Evolutionary conservation across 92 coral and sea anemone species (phyloP).

Genomic region (Galaxea fascicularis): DNA sequence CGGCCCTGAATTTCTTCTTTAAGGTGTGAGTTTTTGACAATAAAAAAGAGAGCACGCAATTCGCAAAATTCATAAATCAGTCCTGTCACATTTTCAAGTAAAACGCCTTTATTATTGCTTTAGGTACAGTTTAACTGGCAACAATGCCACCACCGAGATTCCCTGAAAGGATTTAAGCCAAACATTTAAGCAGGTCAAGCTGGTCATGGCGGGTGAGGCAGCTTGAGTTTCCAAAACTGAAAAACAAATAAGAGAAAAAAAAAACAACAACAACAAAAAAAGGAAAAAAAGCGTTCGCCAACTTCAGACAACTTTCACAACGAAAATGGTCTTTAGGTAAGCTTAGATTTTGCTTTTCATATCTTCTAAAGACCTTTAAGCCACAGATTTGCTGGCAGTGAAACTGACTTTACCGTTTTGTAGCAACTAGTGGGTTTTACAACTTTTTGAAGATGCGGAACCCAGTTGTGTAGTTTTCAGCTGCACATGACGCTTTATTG

Average conservation of each 20-base stretch:
- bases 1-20: no score
- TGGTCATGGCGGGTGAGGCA: not conserved
- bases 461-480: slow-evolving; percentile 34
- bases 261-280: no score
- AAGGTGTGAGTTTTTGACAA: no score
- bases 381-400: slow-evolving; percentile 2
- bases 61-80: no score
- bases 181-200: not conserved
- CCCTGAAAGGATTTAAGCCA: not conserved
- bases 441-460: slow-evolving; percentile 73
- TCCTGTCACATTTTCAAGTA: not conserved
- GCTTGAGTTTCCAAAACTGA: no score
- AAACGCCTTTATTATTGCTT: slow-evolving; percentile 2
- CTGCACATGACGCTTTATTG: slow-evolving; percentile 61
- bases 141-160: not conserved
- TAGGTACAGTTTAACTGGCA: slow-evolving; percentile 14
- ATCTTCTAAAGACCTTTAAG: not conserved
- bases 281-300: no score
- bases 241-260: no score
- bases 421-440: slow-evolving; percentile 9
- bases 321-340: not conserved
- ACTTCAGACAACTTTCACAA: no score
- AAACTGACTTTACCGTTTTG: slow-evolving; percentile 4
- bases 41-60: no score
- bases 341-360: not conserved